Evolutionary conservation across 1,140 invertebrate genomes (phyloP).

Genomic region (Conus ventricosus): DNA sequence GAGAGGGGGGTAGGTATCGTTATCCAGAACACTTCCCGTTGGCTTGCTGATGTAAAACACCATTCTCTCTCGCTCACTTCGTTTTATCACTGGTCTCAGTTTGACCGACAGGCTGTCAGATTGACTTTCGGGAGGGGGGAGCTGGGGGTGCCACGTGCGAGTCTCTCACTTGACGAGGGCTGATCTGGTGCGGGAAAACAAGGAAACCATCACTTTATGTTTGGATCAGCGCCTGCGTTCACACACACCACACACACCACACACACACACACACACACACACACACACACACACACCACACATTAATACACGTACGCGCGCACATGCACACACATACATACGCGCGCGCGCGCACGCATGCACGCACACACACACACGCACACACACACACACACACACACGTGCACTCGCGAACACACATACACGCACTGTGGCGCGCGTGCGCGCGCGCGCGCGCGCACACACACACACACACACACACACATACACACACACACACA

Average conservation of each 20-base stretch:
- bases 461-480: conserved; percentile 22
- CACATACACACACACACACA: not conserved
- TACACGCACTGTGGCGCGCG: not conserved
- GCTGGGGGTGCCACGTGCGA: too few relatives aligned
- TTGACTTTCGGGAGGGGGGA: too few relatives aligned
- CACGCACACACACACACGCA: conserved; percentile 16
- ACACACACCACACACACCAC: conserved; percentile 2
- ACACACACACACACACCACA: not conserved
- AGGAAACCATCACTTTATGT: not conserved
- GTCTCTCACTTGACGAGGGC: too few relatives aligned
- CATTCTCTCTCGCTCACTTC: too few relatives aligned
- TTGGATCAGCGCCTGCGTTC: not conserved
- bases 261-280: conserved; percentile 11
- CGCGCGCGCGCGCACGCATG: not conserved
- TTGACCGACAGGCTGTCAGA: too few relatives aligned
- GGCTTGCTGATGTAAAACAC: too few relatives aligned
- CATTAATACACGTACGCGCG: too few relatives aligned
- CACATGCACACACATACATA: not conserved
- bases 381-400: not conserved
- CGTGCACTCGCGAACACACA: not conserved
- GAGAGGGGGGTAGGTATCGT: too few relatives aligned
- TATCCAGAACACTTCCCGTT: too few relatives aligned
- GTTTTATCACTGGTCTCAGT: too few relatives aligned
- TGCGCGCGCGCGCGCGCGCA: not conserved
- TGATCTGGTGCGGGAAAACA: too few relatives aligned